phyloP scores from a whole-genome alignment of 2,888 invertebrate genomes.

The Patella ulyssiponensis region DNA sequence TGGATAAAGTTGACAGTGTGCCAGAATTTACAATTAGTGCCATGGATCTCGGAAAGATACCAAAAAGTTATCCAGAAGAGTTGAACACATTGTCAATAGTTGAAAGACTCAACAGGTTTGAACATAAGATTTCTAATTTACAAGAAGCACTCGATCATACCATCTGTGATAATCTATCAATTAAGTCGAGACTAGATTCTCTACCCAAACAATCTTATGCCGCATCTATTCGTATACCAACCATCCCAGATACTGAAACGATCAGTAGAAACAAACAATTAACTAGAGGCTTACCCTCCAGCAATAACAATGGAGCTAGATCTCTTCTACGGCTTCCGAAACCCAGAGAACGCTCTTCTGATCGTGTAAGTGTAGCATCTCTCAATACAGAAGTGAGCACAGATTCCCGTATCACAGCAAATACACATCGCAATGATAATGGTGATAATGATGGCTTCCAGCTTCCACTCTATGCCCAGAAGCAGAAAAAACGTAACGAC shows the following conservation, averaged over 20 bases:
- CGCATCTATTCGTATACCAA: background rate
- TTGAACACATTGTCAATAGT: slow-evolving; percentile 4
- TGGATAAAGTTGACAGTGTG: slow-evolving; percentile 7
- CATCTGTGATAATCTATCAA: slow-evolving; percentile 5
- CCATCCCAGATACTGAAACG: background rate
- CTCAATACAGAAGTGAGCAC: background rate
- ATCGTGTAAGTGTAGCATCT: background rate
- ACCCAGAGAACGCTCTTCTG: slow-evolving; percentile 3
- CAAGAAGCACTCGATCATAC: slow-evolving; percentile 3
- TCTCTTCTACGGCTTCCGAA: background rate
- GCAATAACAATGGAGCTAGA: background rate
- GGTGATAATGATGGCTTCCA: background rate
- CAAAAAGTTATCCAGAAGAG: slow-evolving; percentile 6
- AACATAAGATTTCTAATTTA: background rate
- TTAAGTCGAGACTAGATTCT: slow-evolving; percentile 3
- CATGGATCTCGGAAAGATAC: background rate
- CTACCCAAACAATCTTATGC: background rate
- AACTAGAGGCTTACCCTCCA: background rate
- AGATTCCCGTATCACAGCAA: background rate
- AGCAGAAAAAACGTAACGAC: too few species aligned
- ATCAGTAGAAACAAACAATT: slow-evolving; percentile 1
- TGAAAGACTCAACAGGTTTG: slow-evolving; percentile 9
- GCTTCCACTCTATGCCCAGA: too few species aligned
- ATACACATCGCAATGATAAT: background rate
- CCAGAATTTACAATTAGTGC: slow-evolving; percentile 8